phyloP scores from a whole-genome alignment of 2,888 invertebrate species.

The Abrostola triplasia region DNA sequence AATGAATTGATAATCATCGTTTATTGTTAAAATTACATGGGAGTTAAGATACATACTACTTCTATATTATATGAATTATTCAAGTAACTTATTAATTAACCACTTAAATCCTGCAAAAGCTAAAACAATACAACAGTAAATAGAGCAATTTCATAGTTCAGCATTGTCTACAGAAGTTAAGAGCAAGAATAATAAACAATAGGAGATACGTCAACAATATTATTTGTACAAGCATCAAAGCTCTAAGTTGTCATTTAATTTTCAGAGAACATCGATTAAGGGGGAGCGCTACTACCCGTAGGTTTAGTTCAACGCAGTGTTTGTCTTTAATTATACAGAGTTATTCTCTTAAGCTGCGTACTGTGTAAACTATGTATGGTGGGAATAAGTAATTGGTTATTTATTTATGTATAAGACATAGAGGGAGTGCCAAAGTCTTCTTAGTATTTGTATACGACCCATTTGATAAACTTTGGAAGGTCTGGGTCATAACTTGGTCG shows the following conservation, averaged over 20 bases:
- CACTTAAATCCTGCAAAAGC: too few species aligned
- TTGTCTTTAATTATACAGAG: neutral
- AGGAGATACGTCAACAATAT: too few species aligned
- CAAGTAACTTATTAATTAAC: too few species aligned
- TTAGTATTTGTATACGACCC: neutral
- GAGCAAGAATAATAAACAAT: too few species aligned
- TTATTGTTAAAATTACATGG: too few species aligned
- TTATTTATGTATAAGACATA: neutral
- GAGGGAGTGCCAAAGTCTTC: too few species aligned
- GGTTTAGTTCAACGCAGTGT: neutral
- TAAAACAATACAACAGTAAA: too few species aligned
- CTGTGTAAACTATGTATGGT: neutral
- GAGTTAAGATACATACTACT: too few species aligned
- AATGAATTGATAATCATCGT: too few species aligned
- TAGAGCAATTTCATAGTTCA: too few species aligned
- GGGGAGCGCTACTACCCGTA: neutral
- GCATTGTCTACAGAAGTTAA: too few species aligned
- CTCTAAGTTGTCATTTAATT: neutral
- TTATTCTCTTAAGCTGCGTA: constrained; percentile 2
- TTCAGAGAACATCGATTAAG: neutral
- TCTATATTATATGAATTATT: too few species aligned
- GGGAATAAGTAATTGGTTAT: neutral
- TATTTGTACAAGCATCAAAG: neutral
- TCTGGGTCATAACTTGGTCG: neutral
- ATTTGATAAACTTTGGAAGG: neutral